Evolutionary conservation across 2,113 vertebrate species (phyloP), one percentile per base, ranked within the genome.

Genomic region (Microcebus ravelobensis): DNA sequence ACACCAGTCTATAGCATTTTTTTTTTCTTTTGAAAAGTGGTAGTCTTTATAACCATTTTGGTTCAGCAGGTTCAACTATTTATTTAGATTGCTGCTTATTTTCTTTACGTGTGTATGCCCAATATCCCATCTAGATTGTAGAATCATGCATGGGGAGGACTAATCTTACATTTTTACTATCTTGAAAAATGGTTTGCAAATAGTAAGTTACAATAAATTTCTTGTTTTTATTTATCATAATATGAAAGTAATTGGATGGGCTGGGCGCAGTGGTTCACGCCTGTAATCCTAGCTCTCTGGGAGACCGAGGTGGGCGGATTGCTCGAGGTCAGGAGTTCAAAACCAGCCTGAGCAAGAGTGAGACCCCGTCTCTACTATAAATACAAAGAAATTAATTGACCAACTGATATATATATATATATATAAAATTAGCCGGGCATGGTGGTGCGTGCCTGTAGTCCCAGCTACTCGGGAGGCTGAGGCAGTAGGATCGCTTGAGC

Each of bases 51-150:
- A 70, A 15, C 18, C 18, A 57, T 59, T 10, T 85, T 6, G 15
- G 7, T 79, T 52, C 27, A 23, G 21, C 59, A n/a, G n/a, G 6
- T 79, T 52, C 21, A 15, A 39, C 3, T 42, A 7, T 29, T 73
- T 23, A 36, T 59, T 68, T 65, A 52, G 11, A 27, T 45, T 71
- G 15, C 34, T 55, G 67, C 12, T 80, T 80, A 73, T 55, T 86
- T 34, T 36, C 7, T 67, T 82, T 67, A 31, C 0, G 4, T 48
- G 6, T 0, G 2, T 74, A 36, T 31, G 7, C 25, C 6, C 0
- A 45, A 18, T 52, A 36, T 89, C 18, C 42, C 21, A 61, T 36
- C 10, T 71, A 45, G 39, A 96, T 27, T 55, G 5, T n/a, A 10
- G n/a, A 85, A 23, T 84, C 61, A 61, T 29, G 15, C 2, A 45